Base-by-base conservation (phyloP, 2,888 invertebrate genomes). In the Fragum whitleyi region DNA sequence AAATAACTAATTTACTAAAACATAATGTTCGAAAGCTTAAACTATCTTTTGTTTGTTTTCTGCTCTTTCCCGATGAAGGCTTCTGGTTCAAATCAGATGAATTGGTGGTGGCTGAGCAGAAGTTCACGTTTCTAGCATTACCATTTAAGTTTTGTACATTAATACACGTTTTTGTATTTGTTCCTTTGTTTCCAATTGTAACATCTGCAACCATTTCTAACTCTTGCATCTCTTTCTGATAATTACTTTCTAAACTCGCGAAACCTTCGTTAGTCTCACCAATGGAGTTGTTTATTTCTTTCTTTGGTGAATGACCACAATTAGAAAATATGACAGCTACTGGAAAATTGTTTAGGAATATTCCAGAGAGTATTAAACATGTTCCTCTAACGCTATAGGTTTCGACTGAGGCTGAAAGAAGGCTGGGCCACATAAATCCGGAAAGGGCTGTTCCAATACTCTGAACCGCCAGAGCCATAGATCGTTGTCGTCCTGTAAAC, bases 361-460 rank as follows among this genome's bases (percentile, higher is more conserved):
- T n/a, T 6, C 71, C 36, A 36, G 57, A 53, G 2, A 71, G 36
- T 23, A 71, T 57, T 2, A 71, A 21, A 36, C 23, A 71, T 23
- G 71, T 57, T 21, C 71, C 71, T 23, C 57, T 36, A 0, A 57
- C 9, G 57, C 57, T 29, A 21, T 71, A 71, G 1, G 71, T 6
- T 14, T 36, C 19, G 21, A 36, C 2, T 26, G 42, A 36, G 14
- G 14, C 28, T 9, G 29, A 29, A 16, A 57, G 32, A 9, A 71
- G 19, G 16, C 28, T 11, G 5, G 71, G 71, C 23, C 39, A 71
- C 14, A 57, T n/a, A 2, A 71, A 16, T 39, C 71, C 71, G 2
- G 71, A 55, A 2, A 57, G 3, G 5, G 71, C 23, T 57, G 39
- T 39, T 21, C 71, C 32, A 6, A 39, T n/a, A 36, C 57, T 71